These are phyloP conservation scores for Sebastes glaucus DNA, from an alignment of 2,797 vertebrate genomes.

Conservation along the genomic window DNA sequence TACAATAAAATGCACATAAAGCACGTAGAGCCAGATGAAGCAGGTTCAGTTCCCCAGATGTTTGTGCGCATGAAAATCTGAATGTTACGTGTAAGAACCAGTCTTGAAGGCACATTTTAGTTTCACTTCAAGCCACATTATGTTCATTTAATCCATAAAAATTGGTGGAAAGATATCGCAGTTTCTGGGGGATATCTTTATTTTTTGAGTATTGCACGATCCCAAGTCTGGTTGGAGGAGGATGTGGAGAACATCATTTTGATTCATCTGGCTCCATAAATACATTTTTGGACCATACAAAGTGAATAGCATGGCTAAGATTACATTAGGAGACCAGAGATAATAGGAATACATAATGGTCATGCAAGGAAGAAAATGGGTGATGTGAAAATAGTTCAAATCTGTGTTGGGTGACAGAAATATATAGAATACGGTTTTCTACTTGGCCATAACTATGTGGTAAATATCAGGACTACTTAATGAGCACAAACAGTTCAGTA, in stretches of 20 bases:
- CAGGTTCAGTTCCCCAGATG: constrained; percentile 57
- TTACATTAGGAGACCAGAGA: constrained; percentile 72
- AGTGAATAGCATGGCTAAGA: constrained; percentile 68
- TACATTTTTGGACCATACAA: constrained; percentile 70
- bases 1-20: constrained; percentile 77
- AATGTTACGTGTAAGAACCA: constrained; percentile 51
- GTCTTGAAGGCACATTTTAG: constrained; percentile 58
- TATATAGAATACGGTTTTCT: constrained; percentile 52
- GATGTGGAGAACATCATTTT: constrained; percentile 45
- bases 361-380: constrained; percentile 73
- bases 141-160: constrained; percentile 14
- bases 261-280: constrained; percentile 79
- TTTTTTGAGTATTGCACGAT: constrained; percentile 27
- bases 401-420: constrained; percentile 39
- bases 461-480: constrained; percentile 54
- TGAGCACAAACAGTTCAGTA: constrained; percentile 58
- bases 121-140: constrained; percentile 43
- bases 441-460: constrained; percentile 58
- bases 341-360: constrained; percentile 69
- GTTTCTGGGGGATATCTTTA: neutral
- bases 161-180: constrained; percentile 6
- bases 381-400: constrained; percentile 54
- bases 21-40: constrained; percentile 78
- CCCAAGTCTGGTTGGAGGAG: constrained; percentile 34
- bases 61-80: constrained; percentile 18